A percentile compares a stretch with the other conserved stretches of the same genome.
These are phyloP conservation scores for Aelia acuminata DNA, from an alignment of 2,888 invertebrate species.

Conservation along the genomic window DNA sequence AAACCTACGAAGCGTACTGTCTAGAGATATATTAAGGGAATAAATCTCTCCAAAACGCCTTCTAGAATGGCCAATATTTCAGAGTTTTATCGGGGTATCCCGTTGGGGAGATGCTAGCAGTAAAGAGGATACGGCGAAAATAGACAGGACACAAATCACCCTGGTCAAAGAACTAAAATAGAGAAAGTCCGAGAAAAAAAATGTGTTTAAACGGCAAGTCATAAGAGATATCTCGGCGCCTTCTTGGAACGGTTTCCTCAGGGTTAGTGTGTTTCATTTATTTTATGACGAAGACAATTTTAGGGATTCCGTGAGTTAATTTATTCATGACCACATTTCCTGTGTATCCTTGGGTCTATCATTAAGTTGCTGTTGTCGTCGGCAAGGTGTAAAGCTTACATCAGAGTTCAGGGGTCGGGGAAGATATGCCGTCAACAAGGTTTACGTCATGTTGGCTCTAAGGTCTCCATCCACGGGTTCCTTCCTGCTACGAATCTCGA, in stretches of 20 bases:
- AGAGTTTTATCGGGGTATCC: neutral
- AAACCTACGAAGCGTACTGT: neutral
- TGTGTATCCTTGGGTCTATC: neutral
- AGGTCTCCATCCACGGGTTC: neutral
- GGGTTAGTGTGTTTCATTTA: neutral
- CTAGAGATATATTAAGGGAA: neutral
- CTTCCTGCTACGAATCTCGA: neutral
- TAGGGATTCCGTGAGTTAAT: neutral
- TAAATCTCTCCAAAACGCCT: conserved; percentile 12
- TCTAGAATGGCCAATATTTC: neutral
- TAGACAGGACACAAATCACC: neutral
- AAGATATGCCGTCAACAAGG: neutral
- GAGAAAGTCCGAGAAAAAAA: conserved; percentile 29
- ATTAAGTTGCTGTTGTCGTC: neutral
- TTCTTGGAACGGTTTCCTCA: neutral
- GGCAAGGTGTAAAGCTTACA: conserved; percentile 3
- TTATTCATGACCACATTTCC: neutral
- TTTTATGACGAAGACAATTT: neutral
- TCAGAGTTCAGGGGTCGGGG: conserved; percentile 11
- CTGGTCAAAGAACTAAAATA: neutral
- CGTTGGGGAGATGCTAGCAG: neutral
- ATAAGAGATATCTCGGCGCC: neutral
- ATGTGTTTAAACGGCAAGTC: neutral
- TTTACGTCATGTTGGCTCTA: neutral
- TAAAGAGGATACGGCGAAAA: neutral